Evolutionary conservation across 2,888 invertebrate species (phyloP), one percentile per base, ranked within the genome.

Genomic region (Watsonalla cultraria): DNA sequence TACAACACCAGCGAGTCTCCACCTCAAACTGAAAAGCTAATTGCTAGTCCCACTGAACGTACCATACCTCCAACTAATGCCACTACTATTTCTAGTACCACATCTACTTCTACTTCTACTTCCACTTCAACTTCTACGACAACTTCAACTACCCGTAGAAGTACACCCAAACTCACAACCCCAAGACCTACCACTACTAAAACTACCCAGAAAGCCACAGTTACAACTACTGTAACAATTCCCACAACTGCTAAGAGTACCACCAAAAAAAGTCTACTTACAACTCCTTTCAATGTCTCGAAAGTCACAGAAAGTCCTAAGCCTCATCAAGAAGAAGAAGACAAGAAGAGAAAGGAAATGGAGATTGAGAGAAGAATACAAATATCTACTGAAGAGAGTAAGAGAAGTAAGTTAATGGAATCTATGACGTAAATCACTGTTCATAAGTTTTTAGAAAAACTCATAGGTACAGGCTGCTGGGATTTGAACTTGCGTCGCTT

Each of bases 11-110:
- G 65, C 15, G 51, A 50, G 24, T 56, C 65, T 6, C 55, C 57
- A 35, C 80, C 80, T 1, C 79, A 76, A 60, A 81, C 79, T 0
- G 73, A 80, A 53, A 81, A 80, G 60, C 65, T 78, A 33, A 65
- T 83, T 15, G 73, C 73, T 2, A 66, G 70, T 52, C 68, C 70
- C 45, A 55, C 66, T 15, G 51, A 56, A n/a, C 52, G 37, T 5
- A 55, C 60, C 5, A 58, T 60, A 13, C 63, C 60, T 5, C 54
- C 61, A 13, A 54, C 58, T 33, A 55, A 53, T 6, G 59, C 61
- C 42, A 64, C 68, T 33, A 54, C 56, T 5, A 57, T 42, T 54
- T 45, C 62, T 33, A 64, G 66, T 7, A 62, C 64, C 45, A 63
- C 65, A 13, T 51, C 64, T 14, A 65, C 53, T 8, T 60, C 62